A percentile compares a stretch with the other conserved stretches of the same genome.
Conservation (phyloP, 2,797 vertebrate genomes). For the Botia kubotai region DNA sequence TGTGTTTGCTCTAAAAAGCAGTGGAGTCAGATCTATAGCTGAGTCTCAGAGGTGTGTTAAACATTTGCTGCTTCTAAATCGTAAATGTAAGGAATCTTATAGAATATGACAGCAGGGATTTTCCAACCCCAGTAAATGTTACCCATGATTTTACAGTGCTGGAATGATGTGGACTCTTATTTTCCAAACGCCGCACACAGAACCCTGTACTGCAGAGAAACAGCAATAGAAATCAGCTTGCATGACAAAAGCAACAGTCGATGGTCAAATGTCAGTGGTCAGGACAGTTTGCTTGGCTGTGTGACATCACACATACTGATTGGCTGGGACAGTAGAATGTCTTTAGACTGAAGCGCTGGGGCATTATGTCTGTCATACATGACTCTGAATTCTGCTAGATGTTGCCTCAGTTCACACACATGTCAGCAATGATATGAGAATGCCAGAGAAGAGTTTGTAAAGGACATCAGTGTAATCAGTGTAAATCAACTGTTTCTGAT, state of each 20-base stretch:
- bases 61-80: slow-evolving; percentile 62
- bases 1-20: slow-evolving; percentile 35
- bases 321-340: neutral
- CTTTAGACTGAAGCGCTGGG: neutral
- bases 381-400: neutral
- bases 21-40: slow-evolving; percentile 71
- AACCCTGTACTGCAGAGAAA: neutral
- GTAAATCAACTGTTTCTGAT: no score
- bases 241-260: neutral
- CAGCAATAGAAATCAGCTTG: neutral
- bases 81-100: slow-evolving; percentile 55
- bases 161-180: slow-evolving; percentile 2
- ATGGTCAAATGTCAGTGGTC: neutral
- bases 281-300: no score
- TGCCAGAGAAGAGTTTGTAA: neutral
- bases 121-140: slow-evolving; percentile 40
- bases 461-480: neutral
- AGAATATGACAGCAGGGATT: slow-evolving; percentile 64
- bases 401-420: neutral
- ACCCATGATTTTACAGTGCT: slow-evolving; percentile 27
- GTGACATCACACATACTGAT: neutral
- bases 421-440: neutral
- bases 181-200: neutral
- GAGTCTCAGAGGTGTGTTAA: slow-evolving; percentile 67
- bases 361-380: neutral